Evolutionary conservation across 2,888 invertebrate species (phyloP).

Genomic region (Norana najaformis): DNA sequence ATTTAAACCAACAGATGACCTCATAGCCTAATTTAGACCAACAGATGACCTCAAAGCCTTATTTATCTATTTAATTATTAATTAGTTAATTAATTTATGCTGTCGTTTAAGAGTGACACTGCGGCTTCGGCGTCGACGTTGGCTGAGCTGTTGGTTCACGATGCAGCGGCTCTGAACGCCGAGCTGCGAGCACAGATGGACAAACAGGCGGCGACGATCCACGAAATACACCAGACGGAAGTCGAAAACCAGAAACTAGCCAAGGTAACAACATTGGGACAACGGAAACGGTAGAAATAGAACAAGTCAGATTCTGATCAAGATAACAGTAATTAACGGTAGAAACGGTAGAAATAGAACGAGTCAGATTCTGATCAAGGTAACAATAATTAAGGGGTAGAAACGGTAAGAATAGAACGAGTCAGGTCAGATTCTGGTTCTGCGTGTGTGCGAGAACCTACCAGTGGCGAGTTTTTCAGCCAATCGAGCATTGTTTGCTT

Average conservation of each 20-base stretch:
- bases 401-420: not conserved
- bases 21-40: too few species aligned
- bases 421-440: too few species aligned
- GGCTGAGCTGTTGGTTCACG: not conserved
- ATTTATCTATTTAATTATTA: too few species aligned
- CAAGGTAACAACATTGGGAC: not conserved
- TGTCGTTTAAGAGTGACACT: not conserved
- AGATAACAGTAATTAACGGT: too few species aligned
- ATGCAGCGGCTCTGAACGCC: not conserved
- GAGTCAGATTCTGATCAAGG: too few species aligned
- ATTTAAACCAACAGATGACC: not conserved
- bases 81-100: too few species aligned
- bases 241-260: constrained; percentile 18
- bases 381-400: too few species aligned
- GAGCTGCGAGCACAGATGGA: not conserved
- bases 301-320: not conserved
- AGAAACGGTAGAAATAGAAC: not conserved
- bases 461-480: too few species aligned
- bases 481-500: too few species aligned
- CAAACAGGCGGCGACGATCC: not conserved
- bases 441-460: too few species aligned
- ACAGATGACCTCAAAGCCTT: too few species aligned
- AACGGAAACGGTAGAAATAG: not conserved
- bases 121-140: not conserved
- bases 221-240: constrained; percentile 9